These are phyloP conservation scores for Megamerina dolium DNA, from an alignment of 2,888 invertebrate genomes.

Conservation along the genomic window DNA sequence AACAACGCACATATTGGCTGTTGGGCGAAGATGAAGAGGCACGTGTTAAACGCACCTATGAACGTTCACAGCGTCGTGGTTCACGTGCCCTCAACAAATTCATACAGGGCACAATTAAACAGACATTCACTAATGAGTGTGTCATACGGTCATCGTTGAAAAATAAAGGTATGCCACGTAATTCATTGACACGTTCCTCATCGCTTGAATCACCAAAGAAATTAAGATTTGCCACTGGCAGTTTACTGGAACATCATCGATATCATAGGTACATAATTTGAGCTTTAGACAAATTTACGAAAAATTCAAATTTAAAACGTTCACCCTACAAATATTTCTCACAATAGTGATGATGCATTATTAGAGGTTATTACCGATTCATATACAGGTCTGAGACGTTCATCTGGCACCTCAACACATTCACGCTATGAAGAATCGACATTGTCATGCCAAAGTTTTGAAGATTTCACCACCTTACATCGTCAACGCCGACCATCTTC, in stretches of 20 bases:
- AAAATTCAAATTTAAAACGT: too few relatives aligned
- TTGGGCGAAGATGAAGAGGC: conserved; percentile 65
- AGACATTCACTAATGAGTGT: conserved; percentile 32
- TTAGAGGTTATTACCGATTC: conserved; percentile 46
- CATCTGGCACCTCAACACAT: conserved; percentile 43
- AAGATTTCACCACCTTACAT: conserved; percentile 31
- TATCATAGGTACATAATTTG: conserved; percentile 41
- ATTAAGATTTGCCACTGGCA: conserved; percentile 69
- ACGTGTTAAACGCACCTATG: conserved; percentile 54
- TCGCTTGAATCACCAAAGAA: conserved; percentile 81
- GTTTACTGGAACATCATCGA: conserved; percentile 53
- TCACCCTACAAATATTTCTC: too few relatives aligned
- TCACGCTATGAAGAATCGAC: conserved; percentile 42
- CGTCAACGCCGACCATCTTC: conserved; percentile 36
- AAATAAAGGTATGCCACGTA: conserved; percentile 55
- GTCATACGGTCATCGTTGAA: conserved; percentile 65
- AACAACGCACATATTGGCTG: conserved; percentile 77
- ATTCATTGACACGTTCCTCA: conserved; percentile 61
- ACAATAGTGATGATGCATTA: conserved; percentile 48
- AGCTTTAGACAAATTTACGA: too few relatives aligned
- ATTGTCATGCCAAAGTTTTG: conserved; percentile 42
- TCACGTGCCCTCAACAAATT: conserved; percentile 47
- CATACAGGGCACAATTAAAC: conserved; percentile 44
- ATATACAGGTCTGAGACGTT: conserved; percentile 39
- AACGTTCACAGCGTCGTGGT: conserved; percentile 51